A percentile compares a stretch with the other conserved stretches of the same genome.
Conservation (phyloP, 1,140 invertebrate genomes). For the Penaeus indicus region DNA sequence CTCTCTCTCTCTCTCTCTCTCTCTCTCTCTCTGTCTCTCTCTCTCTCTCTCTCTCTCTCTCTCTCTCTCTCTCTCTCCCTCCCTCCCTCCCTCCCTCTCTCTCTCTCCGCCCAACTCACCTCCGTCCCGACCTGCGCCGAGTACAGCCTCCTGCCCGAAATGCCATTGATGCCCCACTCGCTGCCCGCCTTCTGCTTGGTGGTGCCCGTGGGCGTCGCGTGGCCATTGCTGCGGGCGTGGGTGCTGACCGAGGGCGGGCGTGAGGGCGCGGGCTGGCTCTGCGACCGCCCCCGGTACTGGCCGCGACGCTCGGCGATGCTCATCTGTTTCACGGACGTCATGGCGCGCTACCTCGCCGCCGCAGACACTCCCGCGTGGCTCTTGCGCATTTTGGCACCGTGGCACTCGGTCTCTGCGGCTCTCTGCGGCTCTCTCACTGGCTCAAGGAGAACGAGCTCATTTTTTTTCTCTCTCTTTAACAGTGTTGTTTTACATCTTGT, state of each 20-base stretch:
- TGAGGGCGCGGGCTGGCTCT: conserved; percentile 41
- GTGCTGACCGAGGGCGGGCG: background rate
- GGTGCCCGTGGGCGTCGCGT: background rate
- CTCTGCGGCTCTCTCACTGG: no score
- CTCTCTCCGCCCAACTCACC: background rate
- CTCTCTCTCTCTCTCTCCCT: no score
- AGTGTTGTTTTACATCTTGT: no score
- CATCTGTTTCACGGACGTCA: conserved; percentile 33
- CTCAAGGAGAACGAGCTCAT: no score
- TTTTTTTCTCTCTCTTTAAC: no score
- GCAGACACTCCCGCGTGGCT: no score
- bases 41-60: no score
- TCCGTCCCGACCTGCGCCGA: background rate
- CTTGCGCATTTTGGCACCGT: no score
- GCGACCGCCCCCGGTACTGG: background rate
- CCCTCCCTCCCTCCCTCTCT: no score
- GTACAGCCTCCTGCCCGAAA: background rate
- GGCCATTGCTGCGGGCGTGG: background rate
- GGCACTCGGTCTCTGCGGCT: no score
- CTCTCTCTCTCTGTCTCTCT: no score
- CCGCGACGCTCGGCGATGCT: background rate
- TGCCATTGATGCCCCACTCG: conserved; percentile 18
- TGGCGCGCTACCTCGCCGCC: background rate
- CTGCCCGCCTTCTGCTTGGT: background rate
- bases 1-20: no score